Base-by-base conservation (phyloP, 2,797 vertebrate species). In the Eleutherodactylus coqui region DNA sequence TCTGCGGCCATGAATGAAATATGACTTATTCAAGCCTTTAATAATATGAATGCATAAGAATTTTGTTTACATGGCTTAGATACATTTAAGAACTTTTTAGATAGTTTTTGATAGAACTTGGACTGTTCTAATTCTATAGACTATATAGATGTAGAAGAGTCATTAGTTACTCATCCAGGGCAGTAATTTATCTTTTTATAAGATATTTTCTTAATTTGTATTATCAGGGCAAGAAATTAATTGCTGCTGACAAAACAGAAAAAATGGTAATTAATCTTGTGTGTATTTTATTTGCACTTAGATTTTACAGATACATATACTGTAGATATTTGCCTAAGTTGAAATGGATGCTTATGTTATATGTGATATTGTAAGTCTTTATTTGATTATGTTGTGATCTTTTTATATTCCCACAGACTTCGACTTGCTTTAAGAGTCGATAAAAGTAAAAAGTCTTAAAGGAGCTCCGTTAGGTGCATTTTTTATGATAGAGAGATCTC, bases 1-100 rank as follows among this genome's bases (percentile, higher is more conserved):
- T 89, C 89, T 91, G 91, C 62, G 90, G 70, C 86, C 81, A 85
- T 91, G 91, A 92, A 89, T 91, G 89, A 94, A 86, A 92, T 93
- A 93, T 92, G 90, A 88, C 79, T 89, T 89, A 91, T 89, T 91
- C 58, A 34, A 27, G 72, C 29, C 21, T 41, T 24, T 73, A 86
- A 60, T 83, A 73, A 58, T 75, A 27, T 16, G 2, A 73, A 75
- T 83, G 81, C 47, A 53, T 17, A 29, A 38, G 34, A 13, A 5
- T 8, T 70, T 53, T 9, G 8, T 51, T 76, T 51, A 27, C 41
- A 14, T 14, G 69, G 69, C 27, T n/a, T 38, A n/a, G 49, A 55
- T 38, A 13, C 36, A 78, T 60, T n/a, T n/a, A 3, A 9, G 5
- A 34, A 43, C 36, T 58, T 78, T 17, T 19, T 17, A 17, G 11